A percentile compares a stretch with the other conserved stretches of the same genome.
These are phyloP conservation scores for Saccopteryx bilineata DNA, from an alignment of 2,113 vertebrate genomes.

Conservation along the genomic window DNA sequence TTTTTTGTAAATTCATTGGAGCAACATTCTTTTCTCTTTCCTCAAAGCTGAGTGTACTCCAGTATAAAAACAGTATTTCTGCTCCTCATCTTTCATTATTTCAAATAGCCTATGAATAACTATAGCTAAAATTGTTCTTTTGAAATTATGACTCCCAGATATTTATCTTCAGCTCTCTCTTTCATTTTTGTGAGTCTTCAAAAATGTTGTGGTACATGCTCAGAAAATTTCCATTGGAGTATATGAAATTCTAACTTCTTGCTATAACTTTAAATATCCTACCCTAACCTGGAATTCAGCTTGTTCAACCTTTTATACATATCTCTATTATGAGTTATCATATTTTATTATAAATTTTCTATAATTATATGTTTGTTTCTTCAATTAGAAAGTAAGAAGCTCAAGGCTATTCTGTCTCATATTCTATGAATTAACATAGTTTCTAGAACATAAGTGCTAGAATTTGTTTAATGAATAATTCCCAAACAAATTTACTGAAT, in stretches of 20 bases:
- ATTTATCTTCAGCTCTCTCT: not conserved
- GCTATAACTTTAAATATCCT: not conserved
- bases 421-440: not conserved
- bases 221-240: not conserved
- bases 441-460: not conserved
- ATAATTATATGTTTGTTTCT: not conserved
- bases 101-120: not conserved
- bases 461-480: not conserved
- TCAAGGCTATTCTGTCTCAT: not conserved
- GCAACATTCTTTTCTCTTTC: not conserved
- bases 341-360: not conserved
- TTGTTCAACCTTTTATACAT: not conserved
- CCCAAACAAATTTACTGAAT: not conserved
- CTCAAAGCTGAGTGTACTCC: not conserved
- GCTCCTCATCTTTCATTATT: not conserved
- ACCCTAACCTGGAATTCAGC: not conserved
- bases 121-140: not conserved
- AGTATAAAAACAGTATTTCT: not conserved
- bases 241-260: not conserved
- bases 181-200: not conserved
- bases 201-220: not conserved
- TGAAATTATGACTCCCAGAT: conserved; percentile 27
- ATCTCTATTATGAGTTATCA: not conserved
- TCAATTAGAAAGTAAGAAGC: not conserved
- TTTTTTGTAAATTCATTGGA: not conserved